Base-by-base conservation (phyloP, 1,140 invertebrate genomes). In the Notospermus geniculatus region DNA sequence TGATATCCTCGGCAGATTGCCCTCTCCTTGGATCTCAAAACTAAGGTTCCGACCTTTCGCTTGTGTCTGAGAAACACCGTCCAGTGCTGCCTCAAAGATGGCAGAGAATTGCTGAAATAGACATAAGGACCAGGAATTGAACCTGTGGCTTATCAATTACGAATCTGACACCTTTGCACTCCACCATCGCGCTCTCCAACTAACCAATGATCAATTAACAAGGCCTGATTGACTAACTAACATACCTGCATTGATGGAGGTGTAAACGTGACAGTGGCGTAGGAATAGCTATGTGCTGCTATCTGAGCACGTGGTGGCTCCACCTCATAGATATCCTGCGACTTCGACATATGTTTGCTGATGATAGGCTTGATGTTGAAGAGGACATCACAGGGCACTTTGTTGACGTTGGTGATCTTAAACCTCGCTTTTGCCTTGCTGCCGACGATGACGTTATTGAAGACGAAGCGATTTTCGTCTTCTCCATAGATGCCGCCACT, bases 391-490 rank as follows among this genome's bases (percentile, higher is more conserved):
- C 79, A 80, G 27, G 79, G 78, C 23, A 82, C 74, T 65, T 82
- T 81, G 57, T 78, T 77, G 27, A 65, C 65, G 65, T 82, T 82
- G 56, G 68, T 68, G 39, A 82, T 75, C 71, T 80, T 81, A 59
- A 82, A 82, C 23, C 79, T 63, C n/a, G 80, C 80, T 56, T 74
- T 77, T 2, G 78, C 74, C 60, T 70, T 77, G 27, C 73, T 62
- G 25, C 79, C 80, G 52, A 82, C 78, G 43, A 82, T 77, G 15
- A 82, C 79, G 61, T 80, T 81, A 62, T 76, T 79, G 63, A 82
- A 82, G 2, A 80, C 68, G 69, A 82, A 82, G 57, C 71, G 72
- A 60, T 77, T 80, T 57, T 81, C 80, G 43, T 74, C 74, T 64
- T 80, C 75, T 7, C 75, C 78, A 70, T 80, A 82, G 11, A 81